A percentile compares a stretch with the other conserved stretches of the same genome.
Conservation (phyloP, 2,113 vertebrate genomes). For the Eleginops maclovinus region DNA sequence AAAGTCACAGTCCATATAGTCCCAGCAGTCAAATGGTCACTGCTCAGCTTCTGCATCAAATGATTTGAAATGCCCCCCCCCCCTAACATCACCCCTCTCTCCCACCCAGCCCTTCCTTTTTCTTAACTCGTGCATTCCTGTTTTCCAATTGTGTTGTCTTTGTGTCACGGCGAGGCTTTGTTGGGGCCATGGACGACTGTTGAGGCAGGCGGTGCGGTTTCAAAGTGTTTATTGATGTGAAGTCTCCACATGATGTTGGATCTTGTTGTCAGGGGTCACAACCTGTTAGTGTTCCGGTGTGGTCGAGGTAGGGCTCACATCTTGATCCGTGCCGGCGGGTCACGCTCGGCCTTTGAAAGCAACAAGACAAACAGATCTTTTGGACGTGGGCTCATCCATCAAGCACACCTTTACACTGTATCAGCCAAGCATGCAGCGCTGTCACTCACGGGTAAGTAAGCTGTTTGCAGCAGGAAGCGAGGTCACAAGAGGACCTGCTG, state of each 20-base stretch:
- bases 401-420: slow-evolving; percentile 79
- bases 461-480: slow-evolving; percentile 63
- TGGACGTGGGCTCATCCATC: slow-evolving; percentile 84
- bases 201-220: slow-evolving; percentile 50
- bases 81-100: slow-evolving; percentile 27
- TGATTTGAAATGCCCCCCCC: slow-evolving; percentile 49
- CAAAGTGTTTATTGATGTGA: slow-evolving; percentile 71
- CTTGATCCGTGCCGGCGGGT: slow-evolving; percentile 84
- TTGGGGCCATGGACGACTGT: slow-evolving; percentile 53
- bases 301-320: slow-evolving; percentile 81
- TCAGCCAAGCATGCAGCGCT: slow-evolving; percentile 79
- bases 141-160: slow-evolving; percentile 84
- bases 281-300: slow-evolving; percentile 84
- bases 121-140: slow-evolving; percentile 81
- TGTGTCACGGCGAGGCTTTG: slow-evolving; percentile 68
- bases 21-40: slow-evolving; percentile 82
- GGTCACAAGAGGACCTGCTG: slow-evolving; percentile 27
- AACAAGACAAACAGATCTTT: slow-evolving; percentile 87
- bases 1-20: slow-evolving; percentile 85
- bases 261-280: slow-evolving; percentile 82
- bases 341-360: slow-evolving; percentile 85
- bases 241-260: slow-evolving; percentile 69
- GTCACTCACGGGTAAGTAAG: slow-evolving; percentile 80
- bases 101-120: slow-evolving; percentile 58
- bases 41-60: slow-evolving; percentile 80